These are phyloP conservation scores for Dendrolimus kikuchii DNA, from an alignment of 1,140 invertebrate species.

Conservation along the genomic window DNA sequence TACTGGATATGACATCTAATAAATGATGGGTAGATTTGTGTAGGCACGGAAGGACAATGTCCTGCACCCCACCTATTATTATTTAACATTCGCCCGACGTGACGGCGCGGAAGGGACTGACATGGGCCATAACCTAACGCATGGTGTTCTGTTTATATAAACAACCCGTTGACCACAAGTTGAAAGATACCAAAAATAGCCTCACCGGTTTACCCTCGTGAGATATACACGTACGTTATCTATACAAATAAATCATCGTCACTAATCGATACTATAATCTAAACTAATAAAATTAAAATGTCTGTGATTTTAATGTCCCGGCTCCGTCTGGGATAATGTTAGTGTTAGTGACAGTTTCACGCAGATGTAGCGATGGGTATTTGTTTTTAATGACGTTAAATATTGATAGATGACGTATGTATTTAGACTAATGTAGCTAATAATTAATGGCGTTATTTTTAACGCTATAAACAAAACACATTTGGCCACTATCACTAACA, in stretches of 20 bases:
- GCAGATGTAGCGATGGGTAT: too few species aligned
- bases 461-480: too few species aligned
- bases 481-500: too few species aligned
- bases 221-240: not conserved
- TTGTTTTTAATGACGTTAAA: too few species aligned
- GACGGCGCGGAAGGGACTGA: conserved; percentile 39
- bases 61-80: conserved; percentile 48
- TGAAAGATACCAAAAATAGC: conserved; percentile 20
- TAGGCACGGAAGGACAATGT: conserved; percentile 48
- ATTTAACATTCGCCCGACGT: conserved; percentile 32
- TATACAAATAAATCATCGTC: conserved; percentile 1
- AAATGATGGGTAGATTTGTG: conserved; percentile 1
- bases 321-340: too few species aligned
- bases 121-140: conserved; percentile 15
- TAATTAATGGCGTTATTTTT: too few species aligned
- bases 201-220: conserved; percentile 1
- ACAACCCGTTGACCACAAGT: conserved; percentile 27
- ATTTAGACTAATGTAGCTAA: too few species aligned
- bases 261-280: not conserved
- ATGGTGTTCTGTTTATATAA: conserved; percentile 21
- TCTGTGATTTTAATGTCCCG: too few species aligned
- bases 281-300: too few species aligned
- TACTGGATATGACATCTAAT: not conserved
- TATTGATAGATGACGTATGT: too few species aligned
- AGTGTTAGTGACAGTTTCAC: too few species aligned